Evolutionary conservation across 2,797 vertebrate genomes (phyloP), one percentile per base, ranked within the genome.

Genomic region (Halcyon badia): DNA sequence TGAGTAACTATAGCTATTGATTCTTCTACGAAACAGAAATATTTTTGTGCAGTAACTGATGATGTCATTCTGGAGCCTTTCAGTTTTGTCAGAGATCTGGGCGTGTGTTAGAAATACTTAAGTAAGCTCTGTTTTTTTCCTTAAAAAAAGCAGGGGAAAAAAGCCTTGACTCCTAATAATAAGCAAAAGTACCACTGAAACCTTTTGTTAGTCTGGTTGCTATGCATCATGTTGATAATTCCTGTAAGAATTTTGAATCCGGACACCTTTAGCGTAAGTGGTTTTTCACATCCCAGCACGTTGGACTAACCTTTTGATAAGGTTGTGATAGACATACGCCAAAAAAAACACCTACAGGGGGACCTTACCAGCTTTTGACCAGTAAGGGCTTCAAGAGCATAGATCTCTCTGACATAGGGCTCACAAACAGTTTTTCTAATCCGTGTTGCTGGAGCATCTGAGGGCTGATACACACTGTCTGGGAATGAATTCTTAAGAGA

Each of bases 151-250:
- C 5, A 9, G 2, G 6, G 5, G 2, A 4, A 19, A 54, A 44
- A 10, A 1, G 9, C 25, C 14, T 6, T 62, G 39, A 62, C 7
- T 87, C 48, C 33, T 72, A 33, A 69, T 58, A 65, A 35, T 62
- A 77, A 87, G 31, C 20, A 31, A 12, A 72, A 93, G 19, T 51
- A 35, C 6, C 3, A 26, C 30, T 57, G 49, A 61, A 89, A 25
- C 21, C 14, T 61, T 44, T 39, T 69, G 14, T 80, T 86, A 28
- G 20, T 85, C 21, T 69, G 33, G 14, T 94, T 93, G 65, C 42
- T 86, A 11, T 54, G 44, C 20, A 10, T 94, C 68, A 6, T 41
- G 21, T 46, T 65, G 60, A 10, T 95, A 91, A 96, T 83, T 85
- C 65, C 64, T 83, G 0, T 68, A 73, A 78, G 72, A 92, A 71